phyloP scores from a whole-genome alignment of 2,797 vertebrate genomes.

The Muraenolepis orangiensis region DNA sequence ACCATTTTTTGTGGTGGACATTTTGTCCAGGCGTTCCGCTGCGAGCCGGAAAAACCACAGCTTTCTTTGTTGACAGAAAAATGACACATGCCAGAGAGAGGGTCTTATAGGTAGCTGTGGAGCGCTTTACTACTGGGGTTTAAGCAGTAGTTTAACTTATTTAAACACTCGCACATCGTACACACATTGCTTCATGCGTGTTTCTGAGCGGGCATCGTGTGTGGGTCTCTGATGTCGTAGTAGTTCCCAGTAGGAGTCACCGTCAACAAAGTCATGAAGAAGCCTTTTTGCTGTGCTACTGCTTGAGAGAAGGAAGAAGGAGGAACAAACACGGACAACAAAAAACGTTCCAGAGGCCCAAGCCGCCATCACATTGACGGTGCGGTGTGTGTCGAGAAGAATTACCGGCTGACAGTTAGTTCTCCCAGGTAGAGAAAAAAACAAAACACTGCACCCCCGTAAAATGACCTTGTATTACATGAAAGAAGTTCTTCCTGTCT shows the following conservation, averaged over 20 bases:
- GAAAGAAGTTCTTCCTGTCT: not conserved
- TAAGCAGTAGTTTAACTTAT: not conserved
- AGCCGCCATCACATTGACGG: conserved; percentile 18
- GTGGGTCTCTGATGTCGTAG: not conserved
- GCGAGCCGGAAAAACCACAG: conserved; percentile 19
- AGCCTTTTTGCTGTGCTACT: not conserved
- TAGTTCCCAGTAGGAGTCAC: not conserved
- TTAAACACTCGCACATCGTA: not conserved
- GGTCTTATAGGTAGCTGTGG: conserved; percentile 15
- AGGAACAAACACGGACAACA: too few relatives aligned
- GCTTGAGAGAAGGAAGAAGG: not conserved
- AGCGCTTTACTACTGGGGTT: conserved; percentile 9
- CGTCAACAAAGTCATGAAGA: not conserved
- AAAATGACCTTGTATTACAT: conserved; percentile 5
- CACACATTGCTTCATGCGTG: not conserved
- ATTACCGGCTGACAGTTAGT: conserved; percentile 17
- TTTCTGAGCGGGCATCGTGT: not conserved
- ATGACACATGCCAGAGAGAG: conserved; percentile 31
- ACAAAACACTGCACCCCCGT: not conserved
- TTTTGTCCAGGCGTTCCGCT: conserved; percentile 33
- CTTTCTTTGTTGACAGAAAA: conserved; percentile 19
- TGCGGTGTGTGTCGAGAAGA: conserved; percentile 29
- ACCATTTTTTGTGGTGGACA: not conserved
- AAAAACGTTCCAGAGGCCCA: not conserved
- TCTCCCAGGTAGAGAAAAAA: conserved; percentile 3